These are phyloP conservation scores for Eupithecia exiguata DNA, from an alignment of 2,888 invertebrate genomes.

Conservation along the genomic window DNA sequence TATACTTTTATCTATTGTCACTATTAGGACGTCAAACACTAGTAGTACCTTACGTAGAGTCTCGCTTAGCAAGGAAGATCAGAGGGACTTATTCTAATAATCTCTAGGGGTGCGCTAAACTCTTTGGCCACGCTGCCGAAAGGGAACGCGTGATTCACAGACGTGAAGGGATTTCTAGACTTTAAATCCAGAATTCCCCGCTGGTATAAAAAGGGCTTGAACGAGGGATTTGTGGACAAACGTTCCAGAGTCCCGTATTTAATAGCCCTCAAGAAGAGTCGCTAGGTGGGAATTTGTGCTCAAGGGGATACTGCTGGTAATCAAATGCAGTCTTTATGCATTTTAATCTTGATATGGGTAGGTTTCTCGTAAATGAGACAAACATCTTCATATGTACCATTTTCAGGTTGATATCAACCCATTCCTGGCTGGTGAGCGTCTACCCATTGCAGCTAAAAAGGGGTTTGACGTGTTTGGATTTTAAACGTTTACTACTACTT, in stretches of 20 bases:
- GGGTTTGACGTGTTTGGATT: constrained; percentile 87
- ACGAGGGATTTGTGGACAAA: background rate
- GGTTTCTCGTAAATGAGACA: background rate
- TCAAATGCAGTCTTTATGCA: background rate
- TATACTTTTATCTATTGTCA: background rate
- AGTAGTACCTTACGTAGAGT: background rate
- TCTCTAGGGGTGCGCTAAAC: too few relatives aligned
- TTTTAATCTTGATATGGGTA: background rate
- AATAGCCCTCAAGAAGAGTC: background rate
- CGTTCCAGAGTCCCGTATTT: background rate
- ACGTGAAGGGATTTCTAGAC: background rate
- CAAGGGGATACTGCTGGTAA: background rate
- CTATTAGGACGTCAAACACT: background rate
- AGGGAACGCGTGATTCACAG: too few relatives aligned
- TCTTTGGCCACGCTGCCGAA: too few relatives aligned
- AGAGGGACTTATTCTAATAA: background rate
- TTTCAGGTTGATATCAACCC: constrained; percentile 89
- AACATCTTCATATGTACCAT: background rate
- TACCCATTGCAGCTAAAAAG: constrained; percentile 97
- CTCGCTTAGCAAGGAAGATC: background rate
- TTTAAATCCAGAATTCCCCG: background rate
- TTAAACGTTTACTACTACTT: constrained; percentile 48
- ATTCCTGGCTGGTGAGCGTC: constrained; percentile 91
- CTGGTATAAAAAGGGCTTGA: background rate
- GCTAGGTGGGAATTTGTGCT: background rate